Percentiles rank a stretch among this genome's conserved stretches.
phyloP scores from a whole-genome alignment of 2,888 invertebrate genomes.

The Nemotelus pantherinus region DNA sequence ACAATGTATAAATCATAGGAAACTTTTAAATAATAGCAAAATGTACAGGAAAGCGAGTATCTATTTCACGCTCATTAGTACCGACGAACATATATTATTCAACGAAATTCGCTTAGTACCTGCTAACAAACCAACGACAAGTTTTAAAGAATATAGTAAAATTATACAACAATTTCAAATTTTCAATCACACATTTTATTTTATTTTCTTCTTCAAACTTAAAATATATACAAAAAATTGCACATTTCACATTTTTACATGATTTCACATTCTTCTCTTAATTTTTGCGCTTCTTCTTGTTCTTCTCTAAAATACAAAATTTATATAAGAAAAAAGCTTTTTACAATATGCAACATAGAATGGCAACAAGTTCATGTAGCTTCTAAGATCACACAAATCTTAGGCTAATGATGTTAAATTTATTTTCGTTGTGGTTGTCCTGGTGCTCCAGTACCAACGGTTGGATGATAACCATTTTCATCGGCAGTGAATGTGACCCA shows the following conservation, averaged over 20 bases:
- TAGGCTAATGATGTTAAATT: too few relatives aligned
- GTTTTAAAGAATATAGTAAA: too few relatives aligned
- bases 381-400: too few relatives aligned
- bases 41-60: too few relatives aligned
- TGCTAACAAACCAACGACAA: too few relatives aligned
- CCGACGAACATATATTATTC: too few relatives aligned
- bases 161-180: too few relatives aligned
- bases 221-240: constrained; percentile 31
- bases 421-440: background rate
- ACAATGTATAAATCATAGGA: too few relatives aligned
- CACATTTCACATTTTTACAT: constrained; percentile 19
- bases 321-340: background rate
- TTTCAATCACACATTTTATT: constrained; percentile 13
- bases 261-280: background rate
- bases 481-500: constrained; percentile 57
- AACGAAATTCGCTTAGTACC: too few relatives aligned
- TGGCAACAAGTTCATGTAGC: background rate
- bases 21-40: too few relatives aligned
- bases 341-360: background rate
- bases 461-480: constrained; percentile 56
- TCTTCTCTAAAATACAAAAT: background rate
- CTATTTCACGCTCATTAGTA: too few relatives aligned
- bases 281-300: background rate
- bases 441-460: constrained; percentile 48
- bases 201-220: constrained; percentile 9